Base-by-base conservation (phyloP, 2,797 vertebrate genomes). In the Cebuella pygmaea region DNA sequence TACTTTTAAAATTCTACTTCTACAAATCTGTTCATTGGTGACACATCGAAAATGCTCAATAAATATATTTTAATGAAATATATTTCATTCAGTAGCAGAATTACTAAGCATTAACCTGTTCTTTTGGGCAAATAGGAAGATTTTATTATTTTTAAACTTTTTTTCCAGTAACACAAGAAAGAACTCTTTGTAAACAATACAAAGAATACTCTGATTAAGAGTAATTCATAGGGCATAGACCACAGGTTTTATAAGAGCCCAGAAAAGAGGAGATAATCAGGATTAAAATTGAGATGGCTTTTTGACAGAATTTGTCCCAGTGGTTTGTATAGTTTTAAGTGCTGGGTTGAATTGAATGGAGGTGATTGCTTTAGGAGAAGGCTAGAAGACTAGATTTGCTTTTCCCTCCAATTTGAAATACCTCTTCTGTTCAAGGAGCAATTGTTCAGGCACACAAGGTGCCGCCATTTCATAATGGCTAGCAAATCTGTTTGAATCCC, bases 101-200 rank as follows among this genome's bases (percentile, higher is more conserved):
- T 75, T 88, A 82, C 50, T 84, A 85, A 92, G 7, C 9, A 81
- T 61, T 88, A 82, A 75, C 14, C 30, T 96, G 0, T 91, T 97
- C 20, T 92, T 83, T 48, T 5, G 46, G 41, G 36, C 17, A 82
- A 39, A 44, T 19, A 87, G 30, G 82, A 52, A 55, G 30, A 76
- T 94, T 90, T 93, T 74, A 86, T 95, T 90, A 90, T n/a, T 30
- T 78, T 57, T 94, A 94, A 95, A 83, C 27, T 87, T 96, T 39
- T 85, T 94, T 96, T 90, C 30, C 36, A 48, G 57, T 81, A 11
- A 5, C 15, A 64, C 41, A 95, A 82, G 48, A 64, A 92, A 79
- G 48, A 64, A 92, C 76, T 87, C 8, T 78, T 75, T 83, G 52
- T 74, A 94, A 36, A 46, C 36, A 46, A 30, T 72, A 79, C 72